Percentiles rank a stretch among this genome's conserved stretches.
Evolutionary conservation across 2,888 invertebrate species (phyloP).

Genomic region (Crepidodera aurea): DNA sequence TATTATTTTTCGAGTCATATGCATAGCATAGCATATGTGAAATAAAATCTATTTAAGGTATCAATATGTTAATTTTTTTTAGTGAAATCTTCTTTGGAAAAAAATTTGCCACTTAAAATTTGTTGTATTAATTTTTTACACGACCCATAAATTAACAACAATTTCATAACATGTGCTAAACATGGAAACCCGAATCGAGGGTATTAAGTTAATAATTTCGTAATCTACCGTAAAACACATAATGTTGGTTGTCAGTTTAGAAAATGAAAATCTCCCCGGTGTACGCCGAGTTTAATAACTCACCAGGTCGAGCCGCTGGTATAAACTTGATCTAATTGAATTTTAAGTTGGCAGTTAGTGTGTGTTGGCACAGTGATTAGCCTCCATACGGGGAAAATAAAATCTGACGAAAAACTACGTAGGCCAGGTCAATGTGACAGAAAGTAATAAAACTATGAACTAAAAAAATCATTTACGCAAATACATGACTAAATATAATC

Average conservation of each 20-base stretch:
- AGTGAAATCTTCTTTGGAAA: too few species aligned
- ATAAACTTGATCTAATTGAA: conserved; percentile 19
- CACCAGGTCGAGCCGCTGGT: not conserved
- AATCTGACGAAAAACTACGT: not conserved
- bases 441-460: not conserved
- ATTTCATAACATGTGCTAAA: not conserved
- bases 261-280: conserved; percentile 15
- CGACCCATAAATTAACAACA: too few species aligned
- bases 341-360: conserved; percentile 19
- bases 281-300: conserved; percentile 16
- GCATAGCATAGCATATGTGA: too few species aligned
- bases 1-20: too few species aligned
- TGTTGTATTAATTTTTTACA: too few species aligned
- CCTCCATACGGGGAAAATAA: not conserved
- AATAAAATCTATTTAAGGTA: too few species aligned
- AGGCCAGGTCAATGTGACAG: not conserved
- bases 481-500: too few species aligned
- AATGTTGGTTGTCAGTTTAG: conserved; percentile 15
- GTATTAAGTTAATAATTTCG: conserved; percentile 3
- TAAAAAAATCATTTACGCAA: too few species aligned
- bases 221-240: conserved; percentile 5
- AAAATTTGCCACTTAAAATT: too few species aligned
- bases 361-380: conserved; percentile 13
- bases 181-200: conserved; percentile 1
- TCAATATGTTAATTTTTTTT: too few species aligned